Evolutionary conservation across 2,797 vertebrate species (phyloP).

Genomic region (Galaxias olidus): DNA sequence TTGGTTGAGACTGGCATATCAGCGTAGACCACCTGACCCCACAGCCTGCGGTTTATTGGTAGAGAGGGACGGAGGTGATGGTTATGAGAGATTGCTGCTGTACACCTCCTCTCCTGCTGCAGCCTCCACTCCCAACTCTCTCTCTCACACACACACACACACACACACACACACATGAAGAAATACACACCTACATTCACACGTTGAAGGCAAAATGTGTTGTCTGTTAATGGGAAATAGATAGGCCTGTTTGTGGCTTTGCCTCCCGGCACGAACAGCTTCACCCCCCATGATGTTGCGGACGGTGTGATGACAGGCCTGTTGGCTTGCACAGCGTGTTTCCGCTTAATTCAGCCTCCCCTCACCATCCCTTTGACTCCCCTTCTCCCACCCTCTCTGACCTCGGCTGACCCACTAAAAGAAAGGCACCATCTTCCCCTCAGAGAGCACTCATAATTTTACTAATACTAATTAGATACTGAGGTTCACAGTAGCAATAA

Average conservation of each 20-base stretch:
- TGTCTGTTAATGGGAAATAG: constrained; percentile 24
- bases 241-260: constrained; percentile 22
- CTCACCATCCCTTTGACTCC: constrained; percentile 26
- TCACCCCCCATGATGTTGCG: constrained; percentile 17
- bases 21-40: constrained; percentile 21
- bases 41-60: constrained; percentile 12
- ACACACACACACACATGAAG: too few species aligned
- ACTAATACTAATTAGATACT: constrained; percentile 28
- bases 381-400: constrained; percentile 16
- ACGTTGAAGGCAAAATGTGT: constrained; percentile 25
- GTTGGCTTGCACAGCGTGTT: constrained; percentile 21
- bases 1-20: constrained; percentile 41
- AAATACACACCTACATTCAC: neutral
- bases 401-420: constrained; percentile 43
- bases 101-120: neutral
- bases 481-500: constrained; percentile 40
- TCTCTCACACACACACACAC: too few species aligned
- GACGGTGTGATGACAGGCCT: constrained; percentile 30
- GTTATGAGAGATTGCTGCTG: neutral
- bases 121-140: neutral
- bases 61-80: constrained; percentile 12
- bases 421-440: constrained; percentile 27
- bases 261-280: constrained; percentile 22
- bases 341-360: constrained; percentile 41
- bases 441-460: constrained; percentile 23